Evolutionary conservation across 2,888 invertebrate species (phyloP), one percentile per base, ranked within the genome.

Genomic region (Encarsia formosa): DNA sequence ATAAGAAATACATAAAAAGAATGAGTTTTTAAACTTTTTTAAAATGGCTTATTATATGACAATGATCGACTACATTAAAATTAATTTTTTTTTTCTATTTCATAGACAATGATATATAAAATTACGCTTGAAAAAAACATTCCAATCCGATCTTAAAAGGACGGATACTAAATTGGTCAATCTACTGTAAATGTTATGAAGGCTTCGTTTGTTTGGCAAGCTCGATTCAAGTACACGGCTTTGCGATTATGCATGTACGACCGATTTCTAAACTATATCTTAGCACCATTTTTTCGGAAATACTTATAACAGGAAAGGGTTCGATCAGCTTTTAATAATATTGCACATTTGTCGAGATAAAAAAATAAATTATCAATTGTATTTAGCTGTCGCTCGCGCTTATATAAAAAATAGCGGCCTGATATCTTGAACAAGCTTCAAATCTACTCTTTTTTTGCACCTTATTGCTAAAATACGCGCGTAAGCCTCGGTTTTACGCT

Each of bases 61-160:
- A 53, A 54, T 54, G 5, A 49, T 37, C 37, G 50, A 46, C 54
- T 54, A 54, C 39, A 49, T 32, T 52, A 45, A 26, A 45, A 46
- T 24, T 34, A 32, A 41, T 52, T 24, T 47, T 13, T 8, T 19
- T 18, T 37, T 37, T n/a, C 15, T 37, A 45, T 6, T 48, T 48
- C 34, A 45, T 51, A 45, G 48, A 53, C 47, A 61, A 64, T 60
- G 60, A 59, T n/a, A 61, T 63, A 64, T 54, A 60, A 61, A 61
- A 62, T 61, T 53, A 62, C 49, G 54, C 43, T 60, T 58, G 56
- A 59, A 59, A n/a, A n/a, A n/a, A 64, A 64, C 61, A 63, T 58
- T 63, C 63, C 63, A 58, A 57, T 62, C 58, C 57, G 26, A 49
- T 56, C 52, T 54, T 40, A 43, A 52, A 29, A 59, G 56, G 59